These are phyloP conservation scores for Vesta saturnalis DNA, from an alignment of 2,888 invertebrate species.

Conservation along the genomic window DNA sequence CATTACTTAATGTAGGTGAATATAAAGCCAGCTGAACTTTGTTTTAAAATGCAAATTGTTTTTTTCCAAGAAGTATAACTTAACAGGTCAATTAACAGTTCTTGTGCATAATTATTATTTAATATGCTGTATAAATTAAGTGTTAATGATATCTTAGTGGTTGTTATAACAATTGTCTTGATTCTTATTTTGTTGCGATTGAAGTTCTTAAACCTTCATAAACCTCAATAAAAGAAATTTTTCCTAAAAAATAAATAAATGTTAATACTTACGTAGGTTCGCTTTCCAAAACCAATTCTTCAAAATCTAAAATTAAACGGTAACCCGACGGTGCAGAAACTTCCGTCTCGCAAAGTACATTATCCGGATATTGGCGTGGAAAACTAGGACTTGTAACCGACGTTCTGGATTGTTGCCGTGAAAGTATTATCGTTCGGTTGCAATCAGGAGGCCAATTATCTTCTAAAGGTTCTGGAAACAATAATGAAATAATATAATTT, in stretches of 20 bases:
- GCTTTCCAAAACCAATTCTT: slow-evolving; percentile 79
- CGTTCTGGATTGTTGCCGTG: slow-evolving; percentile 72
- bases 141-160: no score
- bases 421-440: slow-evolving; percentile 74
- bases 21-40: no score
- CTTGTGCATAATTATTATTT: no score
- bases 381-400: slow-evolving; percentile 83
- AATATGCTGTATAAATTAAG: no score
- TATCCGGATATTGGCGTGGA: slow-evolving; percentile 81
- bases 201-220: no score
- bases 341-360: slow-evolving; percentile 77
- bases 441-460: slow-evolving; percentile 67
- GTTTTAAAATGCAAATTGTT: no score
- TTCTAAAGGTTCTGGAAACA: slow-evolving; percentile 61
- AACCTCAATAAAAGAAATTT: background rate
- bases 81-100: no score
- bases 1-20: no score
- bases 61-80: no score
- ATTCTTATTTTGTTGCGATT: no score
- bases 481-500: slow-evolving; percentile 2
- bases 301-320: slow-evolving; percentile 77
- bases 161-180: background rate
- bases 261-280: slow-evolving; percentile 74
- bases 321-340: slow-evolving; percentile 75
- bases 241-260: background rate